phyloP scores from a whole-genome alignment of 2,888 invertebrate genomes.

The Drosophila prolongata region DNA sequence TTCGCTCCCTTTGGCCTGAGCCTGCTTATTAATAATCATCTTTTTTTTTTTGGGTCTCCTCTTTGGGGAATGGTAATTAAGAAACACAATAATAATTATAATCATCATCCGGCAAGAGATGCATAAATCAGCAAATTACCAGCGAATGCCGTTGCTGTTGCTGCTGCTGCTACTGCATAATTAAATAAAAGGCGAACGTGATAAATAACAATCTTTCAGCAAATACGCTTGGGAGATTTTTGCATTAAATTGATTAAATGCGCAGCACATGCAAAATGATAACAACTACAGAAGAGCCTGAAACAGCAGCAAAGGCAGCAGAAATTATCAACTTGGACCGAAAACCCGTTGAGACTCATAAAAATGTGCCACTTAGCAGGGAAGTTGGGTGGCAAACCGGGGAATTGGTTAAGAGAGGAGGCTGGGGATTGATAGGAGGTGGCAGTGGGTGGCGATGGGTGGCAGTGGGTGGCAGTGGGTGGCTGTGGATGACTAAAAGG shows the following conservation, averaged over 20 bases:
- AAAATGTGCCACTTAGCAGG: conserved; percentile 78
- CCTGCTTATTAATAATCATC: conserved; percentile 65
- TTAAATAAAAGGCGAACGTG: conserved; percentile 76
- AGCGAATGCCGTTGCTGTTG: conserved; percentile 27
- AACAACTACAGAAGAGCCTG: conserved; percentile 48
- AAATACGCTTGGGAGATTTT: conserved; percentile 70
- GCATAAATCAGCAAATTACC: conserved; percentile 75
- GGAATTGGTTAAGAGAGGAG: conserved; percentile 23
- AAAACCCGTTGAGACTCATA: conserved; percentile 76
- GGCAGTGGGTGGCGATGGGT: not conserved
- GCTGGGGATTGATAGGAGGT: conserved; percentile 2
- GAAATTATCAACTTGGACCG: conserved; percentile 74
- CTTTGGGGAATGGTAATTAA: conserved; percentile 70
- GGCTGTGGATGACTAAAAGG: not conserved
- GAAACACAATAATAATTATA: conserved; percentile 71
- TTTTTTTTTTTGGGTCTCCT: conserved; percentile 40
- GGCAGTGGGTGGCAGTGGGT: not conserved
- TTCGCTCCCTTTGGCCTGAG: conserved; percentile 22
- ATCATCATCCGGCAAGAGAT: conserved; percentile 56
- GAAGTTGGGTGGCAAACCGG: conserved; percentile 44
- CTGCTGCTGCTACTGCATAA: conserved; percentile 52
- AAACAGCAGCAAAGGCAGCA: conserved; percentile 23
- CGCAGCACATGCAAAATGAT: conserved; percentile 76
- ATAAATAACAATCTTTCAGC: conserved; percentile 76
- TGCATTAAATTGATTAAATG: conserved; percentile 79